These are phyloP conservation scores for Nettapus auritus DNA, from an alignment of 2,113 vertebrate species.

Conservation along the genomic window DNA sequence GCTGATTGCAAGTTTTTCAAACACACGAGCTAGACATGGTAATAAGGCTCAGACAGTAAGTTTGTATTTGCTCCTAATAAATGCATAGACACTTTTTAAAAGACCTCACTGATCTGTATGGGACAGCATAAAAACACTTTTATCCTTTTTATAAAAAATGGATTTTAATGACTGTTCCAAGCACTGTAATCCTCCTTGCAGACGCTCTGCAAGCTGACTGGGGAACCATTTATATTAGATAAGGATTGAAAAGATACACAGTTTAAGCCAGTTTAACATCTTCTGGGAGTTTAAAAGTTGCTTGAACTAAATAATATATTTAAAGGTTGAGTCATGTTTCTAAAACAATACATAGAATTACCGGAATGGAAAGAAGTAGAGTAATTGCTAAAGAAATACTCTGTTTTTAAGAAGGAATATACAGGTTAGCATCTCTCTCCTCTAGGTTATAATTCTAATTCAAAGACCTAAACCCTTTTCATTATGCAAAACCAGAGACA, in stretches of 20 bases:
- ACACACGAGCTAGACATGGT: not conserved
- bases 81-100: not conserved
- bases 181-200: not conserved
- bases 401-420: not conserved
- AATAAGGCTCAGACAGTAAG: not conserved
- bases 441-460: not conserved
- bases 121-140: not conserved
- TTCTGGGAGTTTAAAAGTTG: not conserved
- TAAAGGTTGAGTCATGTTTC: not conserved
- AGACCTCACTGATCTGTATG: not conserved
- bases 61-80: not conserved
- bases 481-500: not conserved
- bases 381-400: not conserved
- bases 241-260: not conserved
- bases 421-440: not conserved
- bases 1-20: not conserved
- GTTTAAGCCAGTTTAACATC: not conserved
- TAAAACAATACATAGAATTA: not conserved
- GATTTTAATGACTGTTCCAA: not conserved
- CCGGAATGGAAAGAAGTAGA: not conserved
- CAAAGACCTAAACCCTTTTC: not conserved
- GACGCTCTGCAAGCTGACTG: fast-evolving
- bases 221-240: not conserved
- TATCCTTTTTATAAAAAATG: not conserved
- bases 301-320: not conserved